Base-by-base conservation (phyloP, 2,113 vertebrate genomes). In the Macaca mulatta region DNA sequence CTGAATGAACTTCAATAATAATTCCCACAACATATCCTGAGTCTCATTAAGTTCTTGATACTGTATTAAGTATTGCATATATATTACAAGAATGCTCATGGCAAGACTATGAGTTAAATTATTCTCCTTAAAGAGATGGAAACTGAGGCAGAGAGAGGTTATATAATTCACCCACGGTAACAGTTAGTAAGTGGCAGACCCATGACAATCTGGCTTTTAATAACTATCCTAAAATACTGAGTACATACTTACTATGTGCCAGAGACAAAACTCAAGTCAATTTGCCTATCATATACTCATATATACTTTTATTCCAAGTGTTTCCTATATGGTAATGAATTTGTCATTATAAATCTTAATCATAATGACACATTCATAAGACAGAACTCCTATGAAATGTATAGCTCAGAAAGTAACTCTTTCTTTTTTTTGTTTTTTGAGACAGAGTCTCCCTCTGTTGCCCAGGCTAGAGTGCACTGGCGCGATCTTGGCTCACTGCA, bases 91-190 rank as follows among this genome's bases (percentile, higher is more conserved):
- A 94, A 95, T 77, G 27, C 35, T 70, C 57, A 67, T 17, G 77
- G 72, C 16, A 97, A 91, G 22, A 30, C 13, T 80, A 67, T 88
- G 43, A 82, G 32, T 91, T 85, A 90, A 92, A 72, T 70, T 92
- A 45, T 48, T 92, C 64, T 81, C 43, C 70, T 94, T 90, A 88
- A 75, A 87, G 25, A 89, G 78, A 74, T 86, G 43, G 67, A 91
- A 85, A 84, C 6, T 81, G 55, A 96, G 50, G 27, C 48, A 92
- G 50, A 86, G 17, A 81, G 43, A 48, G 25, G 77, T 61, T 90
- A 75, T 59, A 61, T 70, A 67, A 91, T 85, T 80, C 95, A n/a
- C 22, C 59, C 22, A 85, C 55, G 6, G 13, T 82, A 69, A 95
- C 1, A 85, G 64, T 55, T 35, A 50, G 11, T 55, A 96, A 90